Conservation (phyloP, 2,797 vertebrate genomes). For the Harpagifer antarcticus region DNA sequence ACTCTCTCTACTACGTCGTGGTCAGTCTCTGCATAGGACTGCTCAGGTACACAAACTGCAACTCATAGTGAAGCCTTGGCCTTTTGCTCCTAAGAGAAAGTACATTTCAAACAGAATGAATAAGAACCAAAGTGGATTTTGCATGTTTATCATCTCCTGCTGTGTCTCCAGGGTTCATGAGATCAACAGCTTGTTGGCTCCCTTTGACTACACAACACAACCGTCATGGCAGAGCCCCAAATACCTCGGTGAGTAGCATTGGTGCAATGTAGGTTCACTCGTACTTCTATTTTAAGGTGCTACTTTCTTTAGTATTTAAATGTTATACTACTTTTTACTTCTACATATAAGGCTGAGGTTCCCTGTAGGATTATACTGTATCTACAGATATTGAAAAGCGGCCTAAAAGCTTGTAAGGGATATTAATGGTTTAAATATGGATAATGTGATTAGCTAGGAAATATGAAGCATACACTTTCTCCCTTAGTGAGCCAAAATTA, state of each 20-base stretch:
- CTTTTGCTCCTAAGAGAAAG: neutral
- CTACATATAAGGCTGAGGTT: neutral
- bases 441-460: neutral
- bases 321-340: neutral
- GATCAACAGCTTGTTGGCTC: conserved; percentile 88
- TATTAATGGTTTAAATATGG: neutral
- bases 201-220: conserved; percentile 92
- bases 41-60: conserved; percentile 79
- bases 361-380: too few relatives aligned
- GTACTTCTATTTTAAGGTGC: neutral
- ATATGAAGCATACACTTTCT: neutral
- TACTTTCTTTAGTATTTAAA: neutral
- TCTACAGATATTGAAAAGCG: neutral
- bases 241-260: conserved; percentile 87
- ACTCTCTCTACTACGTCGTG: conserved; percentile 86
- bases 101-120: neutral
- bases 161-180: conserved; percentile 84
- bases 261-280: neutral
- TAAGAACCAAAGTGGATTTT: neutral
- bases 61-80: neutral
- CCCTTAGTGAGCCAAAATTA: too few relatives aligned
- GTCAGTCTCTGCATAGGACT: conserved; percentile 87
- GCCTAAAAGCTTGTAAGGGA: neutral
- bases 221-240: conserved; percentile 91
- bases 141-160: neutral